A percentile compares a stretch with the other conserved stretches of the same genome.
Evolutionary conservation across 2,113 vertebrate species (phyloP).

Genomic region (Paramisgurnus dabryanus): DNA sequence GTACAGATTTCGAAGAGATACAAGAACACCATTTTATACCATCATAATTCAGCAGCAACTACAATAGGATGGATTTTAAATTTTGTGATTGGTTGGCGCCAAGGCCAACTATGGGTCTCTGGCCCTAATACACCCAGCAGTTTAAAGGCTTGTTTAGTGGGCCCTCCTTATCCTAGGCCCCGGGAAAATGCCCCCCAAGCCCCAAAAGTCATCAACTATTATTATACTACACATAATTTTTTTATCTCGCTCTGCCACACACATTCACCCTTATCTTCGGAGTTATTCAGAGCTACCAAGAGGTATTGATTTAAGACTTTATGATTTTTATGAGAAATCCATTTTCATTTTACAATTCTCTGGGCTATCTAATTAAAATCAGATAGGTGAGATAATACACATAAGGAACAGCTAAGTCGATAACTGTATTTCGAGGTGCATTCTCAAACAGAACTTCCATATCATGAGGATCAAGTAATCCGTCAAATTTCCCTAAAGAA

Average conservation of each 20-base stretch:
- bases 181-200: too few species aligned
- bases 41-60: too few species aligned
- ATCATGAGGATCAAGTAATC: slow-evolving; percentile 26
- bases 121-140: too few species aligned
- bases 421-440: slow-evolving; percentile 21
- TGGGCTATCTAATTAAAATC: slow-evolving; percentile 28
- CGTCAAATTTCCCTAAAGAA: slow-evolving; percentile 18
- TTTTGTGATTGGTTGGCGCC: too few species aligned
- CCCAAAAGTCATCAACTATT: too few species aligned
- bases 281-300: slow-evolving; percentile 11
- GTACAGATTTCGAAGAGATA: too few species aligned
- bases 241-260: not conserved
- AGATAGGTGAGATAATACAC: slow-evolving; percentile 33
- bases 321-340: slow-evolving; percentile 42
- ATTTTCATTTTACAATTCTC: slow-evolving; percentile 36
- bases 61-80: too few species aligned
- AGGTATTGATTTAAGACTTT: slow-evolving; percentile 36
- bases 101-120: too few species aligned
- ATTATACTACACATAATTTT: not conserved
- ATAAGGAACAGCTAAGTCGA: slow-evolving; percentile 20
- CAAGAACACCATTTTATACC: too few species aligned
- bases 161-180: too few species aligned
- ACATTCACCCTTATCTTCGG: slow-evolving; percentile 23
- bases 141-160: too few species aligned
- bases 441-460: slow-evolving; percentile 18